These are phyloP conservation scores for Euphonia xanthogaster DNA, from an alignment of 2,797 vertebrate genomes.

Conservation along the genomic window DNA sequence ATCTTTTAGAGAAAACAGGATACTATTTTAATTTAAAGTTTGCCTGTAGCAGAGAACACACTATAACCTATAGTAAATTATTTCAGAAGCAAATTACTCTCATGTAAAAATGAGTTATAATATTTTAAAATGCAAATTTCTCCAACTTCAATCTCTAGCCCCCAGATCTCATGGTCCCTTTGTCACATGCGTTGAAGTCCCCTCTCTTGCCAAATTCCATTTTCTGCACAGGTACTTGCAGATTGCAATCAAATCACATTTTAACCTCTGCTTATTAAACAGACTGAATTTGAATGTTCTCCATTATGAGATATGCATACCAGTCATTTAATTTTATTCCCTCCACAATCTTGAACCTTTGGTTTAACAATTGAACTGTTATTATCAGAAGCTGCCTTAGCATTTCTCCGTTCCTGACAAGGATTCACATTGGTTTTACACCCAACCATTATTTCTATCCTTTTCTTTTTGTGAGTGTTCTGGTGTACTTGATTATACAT, in stretches of 20 bases:
- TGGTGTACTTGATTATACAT: not conserved
- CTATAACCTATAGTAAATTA: constrained; percentile 33
- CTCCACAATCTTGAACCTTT: not conserved
- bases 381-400: not conserved
- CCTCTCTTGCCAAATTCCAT: not conserved
- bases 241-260: not conserved
- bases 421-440: not conserved
- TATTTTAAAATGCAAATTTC: constrained; percentile 32
- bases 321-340: constrained; percentile 10
- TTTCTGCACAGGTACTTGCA: constrained; percentile 13
- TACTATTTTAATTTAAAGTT: constrained; percentile 47
- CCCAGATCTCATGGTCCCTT: not conserved
- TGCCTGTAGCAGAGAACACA: constrained; percentile 7
- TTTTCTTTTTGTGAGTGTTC: not conserved
- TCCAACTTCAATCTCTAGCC: not conserved
- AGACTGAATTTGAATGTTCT: constrained; percentile 15
- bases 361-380: not conserved
- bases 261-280: constrained; percentile 32
- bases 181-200: not conserved
- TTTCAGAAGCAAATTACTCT: constrained; percentile 21
- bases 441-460: not conserved
- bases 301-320: not conserved
- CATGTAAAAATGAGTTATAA: constrained; percentile 21
- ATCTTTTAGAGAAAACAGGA: constrained; percentile 31
- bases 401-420: not conserved